Conservation (phyloP, 2,888 invertebrate genomes). For the Yponomeuta plumbellus region DNA sequence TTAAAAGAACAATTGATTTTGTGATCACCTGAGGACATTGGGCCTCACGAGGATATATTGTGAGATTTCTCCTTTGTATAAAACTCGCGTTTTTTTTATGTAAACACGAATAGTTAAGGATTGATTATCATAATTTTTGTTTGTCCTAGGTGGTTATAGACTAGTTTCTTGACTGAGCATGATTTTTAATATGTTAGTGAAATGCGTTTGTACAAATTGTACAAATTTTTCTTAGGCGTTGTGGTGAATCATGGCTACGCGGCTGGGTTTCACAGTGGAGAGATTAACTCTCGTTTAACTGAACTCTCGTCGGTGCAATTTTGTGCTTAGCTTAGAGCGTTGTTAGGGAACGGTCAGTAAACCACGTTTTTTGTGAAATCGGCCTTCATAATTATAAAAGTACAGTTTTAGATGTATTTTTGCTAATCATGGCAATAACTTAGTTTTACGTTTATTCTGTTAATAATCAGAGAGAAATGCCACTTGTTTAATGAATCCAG, state of each 20-base stretch:
- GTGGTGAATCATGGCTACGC: constrained; percentile 41
- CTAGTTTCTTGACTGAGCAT: constrained; percentile 55
- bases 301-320: background rate
- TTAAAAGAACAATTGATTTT: no score
- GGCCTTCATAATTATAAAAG: constrained; percentile 50
- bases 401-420: constrained; percentile 50
- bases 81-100: constrained; percentile 17
- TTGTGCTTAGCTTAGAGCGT: background rate
- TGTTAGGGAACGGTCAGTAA: background rate
- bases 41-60: no score
- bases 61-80: constrained; percentile 36
- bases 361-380: constrained; percentile 19
- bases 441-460: constrained; percentile 49
- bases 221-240: constrained; percentile 41
- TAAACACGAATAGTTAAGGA: constrained; percentile 37
- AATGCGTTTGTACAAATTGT: constrained; percentile 67
- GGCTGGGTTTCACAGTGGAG: background rate
- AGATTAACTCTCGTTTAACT: background rate
- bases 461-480: constrained; percentile 53
- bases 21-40: no score
- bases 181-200: constrained; percentile 45
- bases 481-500: constrained; percentile 49
- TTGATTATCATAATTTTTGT: constrained; percentile 20
- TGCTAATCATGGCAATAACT: constrained; percentile 59
- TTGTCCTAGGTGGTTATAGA: constrained; percentile 13